Evolutionary conservation across 2,113 vertebrate genomes (phyloP).

Genomic region (Amphilophus citrinellus): DNA sequence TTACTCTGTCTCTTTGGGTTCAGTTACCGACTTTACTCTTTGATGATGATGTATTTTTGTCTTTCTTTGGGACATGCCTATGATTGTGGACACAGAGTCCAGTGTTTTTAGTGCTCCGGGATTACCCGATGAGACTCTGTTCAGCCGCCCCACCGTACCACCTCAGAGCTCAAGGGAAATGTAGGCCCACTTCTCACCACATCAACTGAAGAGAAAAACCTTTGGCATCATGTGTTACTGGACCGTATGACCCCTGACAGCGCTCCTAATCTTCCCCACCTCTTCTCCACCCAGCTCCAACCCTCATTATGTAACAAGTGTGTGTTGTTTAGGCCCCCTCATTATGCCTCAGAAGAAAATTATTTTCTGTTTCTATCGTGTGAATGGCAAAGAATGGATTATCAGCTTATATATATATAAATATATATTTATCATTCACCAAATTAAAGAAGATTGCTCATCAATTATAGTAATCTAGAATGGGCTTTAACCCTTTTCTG

Average conservation of each 20-base stretch:
- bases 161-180: slow-evolving; percentile 63
- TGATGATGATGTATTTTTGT: slow-evolving; percentile 52
- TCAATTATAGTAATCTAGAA: slow-evolving; percentile 68
- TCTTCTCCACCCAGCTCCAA: slow-evolving; percentile 9
- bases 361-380: slow-evolving; percentile 52
- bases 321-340: slow-evolving; percentile 87
- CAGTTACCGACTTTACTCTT: slow-evolving; percentile 71
- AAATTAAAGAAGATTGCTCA: slow-evolving; percentile 69
- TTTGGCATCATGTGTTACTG: slow-evolving; percentile 66
- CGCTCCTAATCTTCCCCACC: slow-evolving; percentile 6
- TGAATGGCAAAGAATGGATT: slow-evolving; percentile 75
- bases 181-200: slow-evolving; percentile 59
- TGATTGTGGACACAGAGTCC: slow-evolving; percentile 74
- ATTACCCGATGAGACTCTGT: slow-evolving; percentile 59
- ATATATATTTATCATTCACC: slow-evolving; percentile 75
- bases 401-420: slow-evolving; percentile 72
- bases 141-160: slow-evolving; percentile 1
- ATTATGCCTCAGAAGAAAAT: slow-evolving; percentile 62
- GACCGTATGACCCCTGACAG: slow-evolving; percentile 45
- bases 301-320: slow-evolving; percentile 65
- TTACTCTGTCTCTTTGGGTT: slow-evolving; percentile 73
- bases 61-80: slow-evolving; percentile 66
- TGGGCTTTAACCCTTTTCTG: slow-evolving; percentile 80
- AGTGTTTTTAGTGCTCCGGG: slow-evolving; percentile 77
- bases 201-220: slow-evolving; percentile 56